Percentiles rank a stretch among this genome's conserved stretches.
Evolutionary conservation across 2,888 invertebrate species (phyloP).

Genomic region (Xanthorhoe spadicearia): DNA sequence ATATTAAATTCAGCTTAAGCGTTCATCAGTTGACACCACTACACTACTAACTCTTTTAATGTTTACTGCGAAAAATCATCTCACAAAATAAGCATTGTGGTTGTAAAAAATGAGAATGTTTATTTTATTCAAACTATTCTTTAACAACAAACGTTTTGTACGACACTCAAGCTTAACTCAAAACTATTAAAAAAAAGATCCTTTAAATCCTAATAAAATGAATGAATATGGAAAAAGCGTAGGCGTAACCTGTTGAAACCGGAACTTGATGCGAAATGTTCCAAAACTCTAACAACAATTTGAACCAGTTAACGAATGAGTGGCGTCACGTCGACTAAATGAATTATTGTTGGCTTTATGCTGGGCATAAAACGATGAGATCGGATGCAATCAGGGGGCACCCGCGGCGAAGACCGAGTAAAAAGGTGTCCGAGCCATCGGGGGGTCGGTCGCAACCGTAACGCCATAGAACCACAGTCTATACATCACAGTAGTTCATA

Average conservation of each 20-base stretch:
- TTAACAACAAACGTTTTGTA: not conserved
- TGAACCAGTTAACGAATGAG: conserved; percentile 80
- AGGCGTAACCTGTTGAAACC: conserved; percentile 43
- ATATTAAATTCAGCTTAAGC: too few species aligned
- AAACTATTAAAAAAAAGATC: not conserved
- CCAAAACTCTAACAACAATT: conserved; percentile 65
- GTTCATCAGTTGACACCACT: too few species aligned
- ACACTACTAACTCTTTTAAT: too few species aligned
- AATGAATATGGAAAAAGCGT: conserved; percentile 24
- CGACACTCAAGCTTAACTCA: conserved; percentile 1
- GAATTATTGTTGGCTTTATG: conserved; percentile 85
- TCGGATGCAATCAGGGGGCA: conserved; percentile 83
- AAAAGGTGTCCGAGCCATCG: conserved; percentile 78
- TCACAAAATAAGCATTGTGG: not conserved
- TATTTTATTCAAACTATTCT: not conserved
- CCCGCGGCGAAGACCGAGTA: conserved; percentile 79
- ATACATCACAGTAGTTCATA: conserved; percentile 11
- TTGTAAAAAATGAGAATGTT: not conserved
- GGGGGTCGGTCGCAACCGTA: conserved; percentile 73
- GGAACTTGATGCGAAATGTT: conserved; percentile 49
- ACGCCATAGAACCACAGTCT: conserved; percentile 47
- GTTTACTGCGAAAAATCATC: not conserved
- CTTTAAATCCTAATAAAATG: conserved; percentile 7
- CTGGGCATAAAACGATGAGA: conserved; percentile 83
- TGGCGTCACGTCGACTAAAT: conserved; percentile 84